Percentiles rank a stretch among this genome's conserved stretches.
These are phyloP conservation scores for Phaethon lepturus DNA, from an alignment of 2,113 vertebrate species.

Conservation along the genomic window DNA sequence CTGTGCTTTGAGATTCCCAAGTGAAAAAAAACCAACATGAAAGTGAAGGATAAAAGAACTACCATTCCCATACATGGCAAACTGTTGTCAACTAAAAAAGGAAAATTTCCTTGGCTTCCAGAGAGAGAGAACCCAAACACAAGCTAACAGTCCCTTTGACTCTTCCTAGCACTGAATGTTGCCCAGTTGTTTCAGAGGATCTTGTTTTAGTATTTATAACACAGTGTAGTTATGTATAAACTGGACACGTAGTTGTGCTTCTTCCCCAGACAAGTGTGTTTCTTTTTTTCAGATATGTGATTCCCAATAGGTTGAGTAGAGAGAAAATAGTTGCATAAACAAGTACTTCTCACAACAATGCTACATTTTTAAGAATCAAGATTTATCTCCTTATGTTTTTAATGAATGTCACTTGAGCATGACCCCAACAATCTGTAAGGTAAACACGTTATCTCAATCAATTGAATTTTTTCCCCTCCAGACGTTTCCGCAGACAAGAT, in stretches of 20 bases:
- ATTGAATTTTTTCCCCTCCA: conserved; percentile 41
- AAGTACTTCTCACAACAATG: neutral
- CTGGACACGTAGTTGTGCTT: neutral
- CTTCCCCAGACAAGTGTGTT: neutral
- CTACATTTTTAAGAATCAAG: neutral
- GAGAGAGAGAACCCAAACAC: neutral
- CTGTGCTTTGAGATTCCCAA: neutral
- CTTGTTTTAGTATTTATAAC: neutral
- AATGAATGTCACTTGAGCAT: neutral
- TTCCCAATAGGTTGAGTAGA: neutral
- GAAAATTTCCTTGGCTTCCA: neutral
- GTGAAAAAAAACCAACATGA: neutral
- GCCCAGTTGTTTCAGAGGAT: neutral
- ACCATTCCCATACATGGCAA: neutral
- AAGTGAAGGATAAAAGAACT: neutral
- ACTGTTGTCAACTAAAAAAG: neutral
- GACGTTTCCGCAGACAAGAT: conserved; percentile 95
- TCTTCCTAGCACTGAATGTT: neutral
- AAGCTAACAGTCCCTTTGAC: neutral
- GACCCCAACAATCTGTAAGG: neutral
- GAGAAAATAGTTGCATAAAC: neutral
- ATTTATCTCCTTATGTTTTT: neutral
- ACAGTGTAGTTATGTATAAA: neutral
- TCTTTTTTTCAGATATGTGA: neutral
- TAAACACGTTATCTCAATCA: neutral